Evolutionary conservation across 1,140 invertebrate species (phyloP).

Genomic region (Pomacea maculata): DNA sequence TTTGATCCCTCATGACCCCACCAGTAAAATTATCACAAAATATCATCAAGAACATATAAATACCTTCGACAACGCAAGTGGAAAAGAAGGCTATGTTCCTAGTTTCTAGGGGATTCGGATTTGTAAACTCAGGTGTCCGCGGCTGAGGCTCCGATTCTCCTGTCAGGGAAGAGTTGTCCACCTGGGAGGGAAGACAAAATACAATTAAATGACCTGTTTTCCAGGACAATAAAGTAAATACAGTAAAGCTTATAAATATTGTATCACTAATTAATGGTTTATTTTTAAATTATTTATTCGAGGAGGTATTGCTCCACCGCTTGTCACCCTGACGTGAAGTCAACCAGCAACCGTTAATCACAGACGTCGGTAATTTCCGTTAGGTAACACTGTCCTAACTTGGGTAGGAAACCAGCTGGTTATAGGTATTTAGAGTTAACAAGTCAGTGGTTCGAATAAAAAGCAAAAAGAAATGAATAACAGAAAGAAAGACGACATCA

Average conservation of each 20-base stretch:
- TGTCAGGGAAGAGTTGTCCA: slow-evolving; percentile 78
- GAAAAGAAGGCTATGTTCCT: slow-evolving; percentile 98
- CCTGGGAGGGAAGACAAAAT: neutral
- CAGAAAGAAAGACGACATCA: too few relatives aligned
- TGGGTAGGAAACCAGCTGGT: neutral
- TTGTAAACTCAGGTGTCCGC: slow-evolving; percentile 87
- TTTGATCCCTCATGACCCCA: neutral
- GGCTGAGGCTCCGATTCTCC: slow-evolving; percentile 97
- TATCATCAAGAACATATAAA: neutral
- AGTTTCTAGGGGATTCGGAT: slow-evolving; percentile 96
- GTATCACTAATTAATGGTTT: too few relatives aligned
- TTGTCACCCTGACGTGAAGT: too few relatives aligned
- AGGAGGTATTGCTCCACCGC: too few relatives aligned
- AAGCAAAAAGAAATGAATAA: neutral
- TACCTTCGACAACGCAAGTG: slow-evolving; percentile 93
- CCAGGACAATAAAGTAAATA: too few relatives aligned
- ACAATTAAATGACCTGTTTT: neutral
- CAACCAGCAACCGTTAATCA: too few relatives aligned
- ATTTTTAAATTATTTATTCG: too few relatives aligned
- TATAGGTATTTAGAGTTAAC: neutral
- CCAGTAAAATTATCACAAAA: neutral
- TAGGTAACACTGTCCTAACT: neutral
- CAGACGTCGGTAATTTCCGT: too few relatives aligned
- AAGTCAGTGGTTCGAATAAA: neutral
- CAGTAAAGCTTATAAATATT: too few relatives aligned